Evolutionary conservation across 2,888 invertebrate species (phyloP).

Genomic region (Cheilosia grossa): DNA sequence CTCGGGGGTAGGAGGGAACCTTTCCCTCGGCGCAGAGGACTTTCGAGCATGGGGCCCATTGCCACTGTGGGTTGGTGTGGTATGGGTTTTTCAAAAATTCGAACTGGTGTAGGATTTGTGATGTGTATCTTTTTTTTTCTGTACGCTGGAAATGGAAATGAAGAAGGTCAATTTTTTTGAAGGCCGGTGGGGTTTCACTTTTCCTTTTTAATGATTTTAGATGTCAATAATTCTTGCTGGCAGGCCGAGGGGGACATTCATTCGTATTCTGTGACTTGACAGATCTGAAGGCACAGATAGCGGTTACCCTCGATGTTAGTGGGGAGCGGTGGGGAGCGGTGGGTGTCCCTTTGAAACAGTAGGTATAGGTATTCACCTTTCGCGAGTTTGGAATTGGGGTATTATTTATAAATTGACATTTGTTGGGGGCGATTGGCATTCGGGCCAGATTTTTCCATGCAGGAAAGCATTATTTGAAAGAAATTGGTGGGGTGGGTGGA

Average conservation of each 20-base stretch:
- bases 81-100: not conserved
- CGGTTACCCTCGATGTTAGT: not conserved
- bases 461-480: no score
- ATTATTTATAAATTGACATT: no score
- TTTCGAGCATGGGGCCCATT: constrained; percentile 9
- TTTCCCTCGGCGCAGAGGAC: constrained; percentile 24
- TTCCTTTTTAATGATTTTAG: constrained; percentile 29
- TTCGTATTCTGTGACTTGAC: not conserved
- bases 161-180: constrained; percentile 47
- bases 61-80: not conserved
- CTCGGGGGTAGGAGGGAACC: constrained; percentile 14
- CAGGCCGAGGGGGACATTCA: not conserved
- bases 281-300: not conserved
- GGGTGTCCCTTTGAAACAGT: no score
- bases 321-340: no score
- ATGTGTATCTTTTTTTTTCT: constrained; percentile 1
- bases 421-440: no score
- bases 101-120: not conserved
- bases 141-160: constrained; percentile 2
- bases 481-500: no score
- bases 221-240: not conserved
- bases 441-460: no score
- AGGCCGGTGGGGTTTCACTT: constrained; percentile 48
- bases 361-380: no score
- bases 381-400: no score